These are phyloP conservation scores for Delphinus delphis DNA, from an alignment of 2,113 vertebrate species.

Conservation along the genomic window DNA sequence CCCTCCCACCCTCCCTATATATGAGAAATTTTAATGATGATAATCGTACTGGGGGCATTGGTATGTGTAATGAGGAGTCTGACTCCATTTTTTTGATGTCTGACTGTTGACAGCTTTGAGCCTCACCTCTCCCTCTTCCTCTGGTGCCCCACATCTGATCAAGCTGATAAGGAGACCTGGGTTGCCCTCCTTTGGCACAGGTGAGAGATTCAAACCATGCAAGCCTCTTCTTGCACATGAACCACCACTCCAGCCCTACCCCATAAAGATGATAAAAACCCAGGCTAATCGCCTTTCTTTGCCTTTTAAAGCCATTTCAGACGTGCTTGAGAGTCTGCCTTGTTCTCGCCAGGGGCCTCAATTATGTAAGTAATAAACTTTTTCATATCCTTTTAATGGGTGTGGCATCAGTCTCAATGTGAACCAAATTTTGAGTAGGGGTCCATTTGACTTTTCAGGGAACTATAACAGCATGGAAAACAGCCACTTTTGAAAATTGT, in stretches of 20 bases:
- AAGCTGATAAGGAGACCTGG: neutral
- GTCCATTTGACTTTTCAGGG: neutral
- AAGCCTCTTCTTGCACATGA: neutral
- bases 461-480: neutral
- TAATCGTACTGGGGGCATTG: neutral
- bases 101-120: neutral
- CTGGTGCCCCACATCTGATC: neutral
- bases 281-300: neutral
- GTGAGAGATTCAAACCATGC: neutral
- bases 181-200: neutral
- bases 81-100: neutral
- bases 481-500: neutral
- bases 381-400: neutral
- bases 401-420: neutral
- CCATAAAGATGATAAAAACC: neutral
- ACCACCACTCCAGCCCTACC: too few relatives aligned
- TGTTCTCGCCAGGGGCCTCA: neutral
- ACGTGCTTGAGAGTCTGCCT: neutral
- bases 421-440: neutral
- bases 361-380: neutral
- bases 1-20: neutral
- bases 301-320: neutral
- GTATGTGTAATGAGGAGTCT: neutral
- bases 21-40: neutral
- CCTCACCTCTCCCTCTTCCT: neutral